Evolutionary conservation across 1,140 invertebrate genomes (phyloP).

Genomic region (Trichomalopsis sarcophagae): DNA sequence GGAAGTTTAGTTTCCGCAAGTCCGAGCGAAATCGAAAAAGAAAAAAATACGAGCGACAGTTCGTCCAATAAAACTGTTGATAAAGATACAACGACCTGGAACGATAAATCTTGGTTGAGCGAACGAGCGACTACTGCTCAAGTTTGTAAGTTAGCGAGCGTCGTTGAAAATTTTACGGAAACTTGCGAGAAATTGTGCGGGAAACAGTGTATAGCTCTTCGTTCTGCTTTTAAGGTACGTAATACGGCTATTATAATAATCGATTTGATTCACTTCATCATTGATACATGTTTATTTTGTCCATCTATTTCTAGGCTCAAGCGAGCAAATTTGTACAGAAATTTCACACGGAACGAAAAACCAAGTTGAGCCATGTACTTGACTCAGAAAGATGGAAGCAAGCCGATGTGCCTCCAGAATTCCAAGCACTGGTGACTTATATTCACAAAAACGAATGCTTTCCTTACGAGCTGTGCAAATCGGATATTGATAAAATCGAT

Average conservation of each 20-base stretch:
- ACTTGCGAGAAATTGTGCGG: conserved; percentile 87
- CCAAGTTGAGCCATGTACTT: conserved; percentile 87
- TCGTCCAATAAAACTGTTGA: conserved; percentile 59
- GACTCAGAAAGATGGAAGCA: conserved; percentile 96
- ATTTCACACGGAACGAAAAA: conserved; percentile 92
- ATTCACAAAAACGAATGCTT: conserved; percentile 72
- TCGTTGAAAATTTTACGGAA: conserved; percentile 87
- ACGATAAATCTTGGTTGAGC: conserved; percentile 73
- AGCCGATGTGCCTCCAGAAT: conserved; percentile 91
- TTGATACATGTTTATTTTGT: conserved; percentile 12
- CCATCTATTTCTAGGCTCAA: conserved; percentile 74
- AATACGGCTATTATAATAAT: conserved; percentile 28
- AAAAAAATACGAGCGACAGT: conserved; percentile 63
- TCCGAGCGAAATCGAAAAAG: conserved; percentile 80
- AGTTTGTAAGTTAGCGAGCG: conserved; percentile 84
- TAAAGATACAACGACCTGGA: conserved; percentile 63
- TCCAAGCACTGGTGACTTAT: conserved; percentile 84
- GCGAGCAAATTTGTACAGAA: conserved; percentile 92
- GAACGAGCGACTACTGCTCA: conserved; percentile 82
- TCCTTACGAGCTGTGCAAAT: conserved; percentile 65
- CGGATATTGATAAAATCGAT: conserved; percentile 65
- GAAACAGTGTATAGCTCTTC: conserved; percentile 85
- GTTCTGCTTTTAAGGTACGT: conserved; percentile 86
- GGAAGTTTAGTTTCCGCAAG: conserved; percentile 89
- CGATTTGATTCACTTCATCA: conserved; percentile 18